phyloP scores from a whole-genome alignment of 1,140 invertebrate genomes.

The Dreissena rostriformis region DNA sequence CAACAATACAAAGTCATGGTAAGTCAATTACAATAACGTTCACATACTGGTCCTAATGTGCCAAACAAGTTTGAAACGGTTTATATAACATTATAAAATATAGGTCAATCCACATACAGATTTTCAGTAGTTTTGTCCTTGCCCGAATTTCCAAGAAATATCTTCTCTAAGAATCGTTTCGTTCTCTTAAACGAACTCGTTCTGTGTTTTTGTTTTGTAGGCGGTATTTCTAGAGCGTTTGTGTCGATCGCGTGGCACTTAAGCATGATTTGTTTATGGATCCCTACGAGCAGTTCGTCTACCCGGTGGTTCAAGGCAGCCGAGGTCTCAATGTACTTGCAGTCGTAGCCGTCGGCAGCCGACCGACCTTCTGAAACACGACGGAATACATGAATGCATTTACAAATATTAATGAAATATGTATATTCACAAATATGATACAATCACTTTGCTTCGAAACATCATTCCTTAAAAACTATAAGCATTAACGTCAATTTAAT shows the following conservation, averaged over 20 bases:
- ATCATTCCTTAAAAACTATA: too few species aligned
- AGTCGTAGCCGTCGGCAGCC: slow-evolving; percentile 87
- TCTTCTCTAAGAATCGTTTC: slow-evolving; percentile 47
- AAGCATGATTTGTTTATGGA: slow-evolving; percentile 84
- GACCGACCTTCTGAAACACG: slow-evolving; percentile 70
- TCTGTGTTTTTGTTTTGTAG: slow-evolving; percentile 38
- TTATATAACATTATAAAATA: too few species aligned
- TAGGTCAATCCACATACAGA: slow-evolving; percentile 32
- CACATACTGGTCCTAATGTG: too few species aligned
- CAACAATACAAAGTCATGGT: too few species aligned
- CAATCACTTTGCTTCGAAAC: too few species aligned
- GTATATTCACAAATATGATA: too few species aligned
- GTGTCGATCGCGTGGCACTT: slow-evolving; percentile 34
- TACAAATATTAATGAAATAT: too few species aligned
- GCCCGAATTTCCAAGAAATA: slow-evolving; percentile 24
- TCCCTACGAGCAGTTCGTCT: slow-evolving; percentile 90
- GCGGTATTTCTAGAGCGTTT: neutral
- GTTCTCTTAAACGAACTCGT: slow-evolving; percentile 52
- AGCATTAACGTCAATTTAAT: too few species aligned
- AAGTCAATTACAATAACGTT: too few species aligned
- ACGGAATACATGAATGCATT: neutral
- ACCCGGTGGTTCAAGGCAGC: slow-evolving; percentile 91
- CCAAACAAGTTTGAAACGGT: too few species aligned
- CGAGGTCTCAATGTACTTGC: slow-evolving; percentile 92
- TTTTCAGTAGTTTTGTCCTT: slow-evolving; percentile 50